Conservation (phyloP, 2,797 vertebrate genomes). For the Chaunax sp. region DNA sequence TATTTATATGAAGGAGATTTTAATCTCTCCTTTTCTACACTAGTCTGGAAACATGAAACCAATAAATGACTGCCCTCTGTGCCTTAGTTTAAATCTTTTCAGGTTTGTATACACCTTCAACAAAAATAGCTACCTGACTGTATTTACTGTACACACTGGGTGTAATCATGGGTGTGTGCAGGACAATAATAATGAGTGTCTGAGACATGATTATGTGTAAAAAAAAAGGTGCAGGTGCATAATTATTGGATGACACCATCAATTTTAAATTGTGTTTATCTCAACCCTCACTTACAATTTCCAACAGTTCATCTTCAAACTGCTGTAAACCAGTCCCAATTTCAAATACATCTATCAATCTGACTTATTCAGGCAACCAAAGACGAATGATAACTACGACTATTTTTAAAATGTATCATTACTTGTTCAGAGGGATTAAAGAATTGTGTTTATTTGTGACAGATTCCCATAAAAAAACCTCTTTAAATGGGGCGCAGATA, state of each 20-base stretch:
- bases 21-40: background rate
- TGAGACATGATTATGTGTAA: constrained; percentile 1
- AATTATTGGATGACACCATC: constrained; percentile 9
- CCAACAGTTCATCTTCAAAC: background rate
- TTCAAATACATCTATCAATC: background rate
- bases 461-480: too few relatives aligned
- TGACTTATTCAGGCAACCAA: background rate
- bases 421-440: background rate
- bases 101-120: background rate
- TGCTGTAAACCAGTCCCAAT: background rate
- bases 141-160: constrained; percentile 27
- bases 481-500: too few relatives aligned
- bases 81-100: too few relatives aligned
- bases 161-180: constrained; percentile 5
- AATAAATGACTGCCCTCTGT: constrained; percentile 3
- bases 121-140: constrained; percentile 8
- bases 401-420: background rate
- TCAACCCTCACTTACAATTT: background rate
- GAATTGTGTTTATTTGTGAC: background rate
- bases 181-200: background rate
- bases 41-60: constrained; percentile 2
- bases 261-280: background rate
- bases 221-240: background rate
- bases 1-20: background rate
- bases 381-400: background rate